A percentile compares a stretch with the other conserved stretches of the same genome.
Evolutionary conservation across 2,113 vertebrate species (phyloP).

Genomic region (Ceyx cyanopectus): DNA sequence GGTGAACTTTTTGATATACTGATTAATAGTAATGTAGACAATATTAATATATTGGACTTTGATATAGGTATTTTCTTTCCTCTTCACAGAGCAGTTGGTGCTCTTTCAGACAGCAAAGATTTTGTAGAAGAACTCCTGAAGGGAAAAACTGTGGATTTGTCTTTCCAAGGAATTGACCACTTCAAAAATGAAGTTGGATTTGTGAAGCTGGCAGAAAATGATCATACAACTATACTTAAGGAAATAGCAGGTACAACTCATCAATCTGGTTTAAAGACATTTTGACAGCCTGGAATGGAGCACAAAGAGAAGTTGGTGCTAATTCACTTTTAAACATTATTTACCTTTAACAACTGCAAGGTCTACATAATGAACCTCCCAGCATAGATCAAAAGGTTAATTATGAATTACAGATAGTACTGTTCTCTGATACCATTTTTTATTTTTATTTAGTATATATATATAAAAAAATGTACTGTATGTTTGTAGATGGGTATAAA

Average conservation of each 20-base stretch:
- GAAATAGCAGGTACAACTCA: constrained; percentile 86
- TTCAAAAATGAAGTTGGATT: constrained; percentile 93
- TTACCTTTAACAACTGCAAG: neutral
- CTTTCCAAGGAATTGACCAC: constrained; percentile 88
- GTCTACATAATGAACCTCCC: constrained; percentile 17
- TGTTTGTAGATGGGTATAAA: neutral
- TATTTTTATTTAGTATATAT: constrained; percentile 11
- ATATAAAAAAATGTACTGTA: neutral
- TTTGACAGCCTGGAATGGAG: neutral
- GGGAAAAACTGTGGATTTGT: constrained; percentile 82
- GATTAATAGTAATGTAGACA: neutral
- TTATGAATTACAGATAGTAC: constrained; percentile 36
- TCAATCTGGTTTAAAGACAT: neutral
- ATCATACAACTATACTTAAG: constrained; percentile 76
- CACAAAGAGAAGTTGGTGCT: neutral
- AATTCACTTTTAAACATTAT: neutral
- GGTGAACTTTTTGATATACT: neutral
- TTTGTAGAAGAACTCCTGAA: constrained; percentile 83
- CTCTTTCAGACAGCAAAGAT: constrained; percentile 81
- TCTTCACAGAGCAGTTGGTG: constrained; percentile 81
- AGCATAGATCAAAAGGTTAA: constrained; percentile 46
- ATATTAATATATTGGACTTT: constrained; percentile 17
- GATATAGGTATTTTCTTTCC: neutral
- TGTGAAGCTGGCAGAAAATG: constrained; percentile 83
- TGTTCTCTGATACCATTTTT: neutral